Conservation (phyloP, 2,888 invertebrate species). For the Ophioninae sp. region DNA sequence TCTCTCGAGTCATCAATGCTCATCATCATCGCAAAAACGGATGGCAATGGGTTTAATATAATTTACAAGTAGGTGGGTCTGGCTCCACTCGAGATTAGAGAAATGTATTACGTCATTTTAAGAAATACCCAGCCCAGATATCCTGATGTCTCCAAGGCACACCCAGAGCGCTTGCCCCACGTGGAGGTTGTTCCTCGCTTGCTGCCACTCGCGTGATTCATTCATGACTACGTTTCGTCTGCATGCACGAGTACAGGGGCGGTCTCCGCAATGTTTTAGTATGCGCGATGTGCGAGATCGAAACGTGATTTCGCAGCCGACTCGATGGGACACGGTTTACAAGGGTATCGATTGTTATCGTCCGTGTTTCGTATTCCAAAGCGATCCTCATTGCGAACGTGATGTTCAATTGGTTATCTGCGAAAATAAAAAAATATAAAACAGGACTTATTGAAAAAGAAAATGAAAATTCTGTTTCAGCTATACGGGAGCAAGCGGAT, state of each 20-base stretch:
- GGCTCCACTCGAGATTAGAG: not conserved
- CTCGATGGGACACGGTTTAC: conserved; percentile 20
- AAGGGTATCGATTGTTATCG: conserved; percentile 39
- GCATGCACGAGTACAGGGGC: not conserved
- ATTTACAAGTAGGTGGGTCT: conserved; percentile 23
- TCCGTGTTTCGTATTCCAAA: conserved; percentile 28
- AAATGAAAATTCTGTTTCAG: conserved; percentile 64
- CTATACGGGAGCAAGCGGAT: conserved; percentile 84
- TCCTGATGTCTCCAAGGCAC: conserved; percentile 40
- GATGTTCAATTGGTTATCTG: not conserved
- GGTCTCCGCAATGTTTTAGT: conserved; percentile 24
- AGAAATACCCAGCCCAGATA: conserved; percentile 34
- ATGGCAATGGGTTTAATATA: conserved; percentile 5
- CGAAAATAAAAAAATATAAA: not conserved
- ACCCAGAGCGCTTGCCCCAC: conserved; percentile 49
- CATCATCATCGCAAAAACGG: not conserved
- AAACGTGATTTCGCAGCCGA: conserved; percentile 16
- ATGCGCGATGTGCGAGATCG: conserved; percentile 15
- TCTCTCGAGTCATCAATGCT: not conserved
- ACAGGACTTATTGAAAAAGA: not conserved
- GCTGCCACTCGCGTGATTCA: conserved; percentile 51
- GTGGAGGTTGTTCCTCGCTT: conserved; percentile 56
- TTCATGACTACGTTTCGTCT: conserved; percentile 45
- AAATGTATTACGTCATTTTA: conserved; percentile 40
- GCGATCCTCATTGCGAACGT: conserved; percentile 35